Evolutionary conservation across 2,113 vertebrate species (phyloP), one percentile per base, ranked within the genome.

Genomic region (Ondatra zibethicus): DNA sequence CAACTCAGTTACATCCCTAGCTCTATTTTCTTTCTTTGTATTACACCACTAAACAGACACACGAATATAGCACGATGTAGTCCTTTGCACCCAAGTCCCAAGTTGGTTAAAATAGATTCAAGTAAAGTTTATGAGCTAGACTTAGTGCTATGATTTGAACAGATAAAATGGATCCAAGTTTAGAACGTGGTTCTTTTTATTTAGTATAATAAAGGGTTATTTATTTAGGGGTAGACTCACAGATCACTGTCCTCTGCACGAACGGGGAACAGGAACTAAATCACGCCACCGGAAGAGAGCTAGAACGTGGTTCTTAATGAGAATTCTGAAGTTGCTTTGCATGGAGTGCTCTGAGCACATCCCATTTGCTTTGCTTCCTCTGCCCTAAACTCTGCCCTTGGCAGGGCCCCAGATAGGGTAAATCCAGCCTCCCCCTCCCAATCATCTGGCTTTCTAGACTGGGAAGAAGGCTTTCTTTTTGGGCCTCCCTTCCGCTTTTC

Each of bases 401-500:
- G 93, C 89, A 96, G 73, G 52, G 21, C 8, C 68, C 94, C 81
- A 93, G 89, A 50, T 87, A 96, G 72, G 84, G 73, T 96, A 97
- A 96, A 95, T 42, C 76, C 72, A 29, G n/a, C 50, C 65, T 95
- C 92, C 73, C 36, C 66, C 85, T 76, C 77, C 36, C 63, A 93
- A 82, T 96, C 23, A 95, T 92, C 76, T 84, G 76, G 58, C 65
- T 42, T 65, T 94, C 45, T 96, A 63, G 86, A 12, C 77, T 89
- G 76, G 77, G 42, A 95, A 96, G 66, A 52, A 89, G 85, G 81
- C 29, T 97, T 98, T 95, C 95, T 93, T 73, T 97, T 98, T 92
- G 92, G 96, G 95, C 91, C 92, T 97, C 95, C 94, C 95, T 98
- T 91, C 98, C 88, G 88, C 82, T 97, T 98, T 98, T 97, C 96